phyloP scores from a whole-genome alignment of 2,797 vertebrate genomes.

The Oreortyx pictus region DNA sequence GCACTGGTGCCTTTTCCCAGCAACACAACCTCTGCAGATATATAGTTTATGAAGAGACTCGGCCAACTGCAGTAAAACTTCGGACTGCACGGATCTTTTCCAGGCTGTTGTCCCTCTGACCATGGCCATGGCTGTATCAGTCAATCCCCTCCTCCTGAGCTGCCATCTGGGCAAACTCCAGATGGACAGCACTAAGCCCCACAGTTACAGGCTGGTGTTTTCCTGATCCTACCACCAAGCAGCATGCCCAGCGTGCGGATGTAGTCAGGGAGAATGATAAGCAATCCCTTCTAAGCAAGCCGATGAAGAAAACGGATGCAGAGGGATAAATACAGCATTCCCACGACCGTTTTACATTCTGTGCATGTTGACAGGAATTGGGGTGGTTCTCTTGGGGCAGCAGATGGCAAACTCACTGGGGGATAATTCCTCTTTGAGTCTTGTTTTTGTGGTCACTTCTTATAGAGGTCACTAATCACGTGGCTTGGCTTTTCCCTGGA shows the following conservation, averaged over 20 bases:
- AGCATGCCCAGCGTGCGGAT: not conserved
- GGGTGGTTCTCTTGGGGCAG: conserved; percentile 8
- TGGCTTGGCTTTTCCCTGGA: conserved; percentile 43
- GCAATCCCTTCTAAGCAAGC: not conserved
- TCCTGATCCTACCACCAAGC: not conserved
- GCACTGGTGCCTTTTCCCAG: not conserved
- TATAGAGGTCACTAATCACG: conserved; percentile 34
- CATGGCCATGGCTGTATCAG: not conserved
- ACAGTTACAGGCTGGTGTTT: not conserved
- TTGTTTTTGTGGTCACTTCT: conserved; percentile 56
- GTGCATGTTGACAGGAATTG: not conserved
- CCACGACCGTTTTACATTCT: not conserved
- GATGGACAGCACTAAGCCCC: not conserved
- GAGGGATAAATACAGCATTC: not conserved
- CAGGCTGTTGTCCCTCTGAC: not conserved
- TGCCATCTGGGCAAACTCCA: not conserved
- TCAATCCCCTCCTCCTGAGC: not conserved
- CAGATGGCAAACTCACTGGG: conserved; percentile 37
- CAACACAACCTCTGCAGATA: not conserved
- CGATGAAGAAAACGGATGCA: not conserved
- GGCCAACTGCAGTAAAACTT: rapidly evolving
- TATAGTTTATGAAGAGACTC: not conserved
- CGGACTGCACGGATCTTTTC: rapidly evolving
- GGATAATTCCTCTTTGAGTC: conserved; percentile 32
- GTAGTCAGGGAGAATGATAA: not conserved